These are phyloP conservation scores for Orientallactaga sibirica DNA, from an alignment of 2,797 vertebrate genomes.

Conservation along the genomic window DNA sequence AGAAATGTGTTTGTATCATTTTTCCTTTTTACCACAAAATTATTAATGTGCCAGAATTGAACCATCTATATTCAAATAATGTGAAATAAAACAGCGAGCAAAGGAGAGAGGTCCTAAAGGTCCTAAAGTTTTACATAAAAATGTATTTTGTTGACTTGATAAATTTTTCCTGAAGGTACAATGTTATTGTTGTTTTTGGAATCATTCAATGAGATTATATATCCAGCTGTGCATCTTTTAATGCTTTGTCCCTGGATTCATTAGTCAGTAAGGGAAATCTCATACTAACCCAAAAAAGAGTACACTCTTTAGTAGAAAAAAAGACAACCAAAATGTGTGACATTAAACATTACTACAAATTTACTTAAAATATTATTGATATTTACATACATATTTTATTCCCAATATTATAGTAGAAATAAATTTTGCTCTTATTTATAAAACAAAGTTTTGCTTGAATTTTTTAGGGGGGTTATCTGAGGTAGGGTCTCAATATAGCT, in stretches of 20 bases:
- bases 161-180: background rate
- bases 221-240: background rate
- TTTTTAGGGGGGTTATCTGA: no score
- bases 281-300: background rate
- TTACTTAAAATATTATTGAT: no score
- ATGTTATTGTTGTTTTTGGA: background rate
- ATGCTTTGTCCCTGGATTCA: background rate
- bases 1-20: background rate
- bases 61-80: background rate
- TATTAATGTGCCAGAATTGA: background rate
- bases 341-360: no score
- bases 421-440: background rate
- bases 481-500: no score
- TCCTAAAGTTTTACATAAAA: constrained; percentile 35
- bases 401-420: background rate
- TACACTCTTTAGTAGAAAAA: background rate
- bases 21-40: background rate
- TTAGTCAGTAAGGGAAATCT: background rate
- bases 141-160: background rate
- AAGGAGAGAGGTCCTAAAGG: background rate
- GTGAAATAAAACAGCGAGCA: background rate
- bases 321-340: background rate
- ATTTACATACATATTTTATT: no score
- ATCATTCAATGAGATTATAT: background rate
- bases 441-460: background rate